phyloP scores from a whole-genome alignment of 92 coral and sea anemone genomes.

The Porites rus region DNA sequence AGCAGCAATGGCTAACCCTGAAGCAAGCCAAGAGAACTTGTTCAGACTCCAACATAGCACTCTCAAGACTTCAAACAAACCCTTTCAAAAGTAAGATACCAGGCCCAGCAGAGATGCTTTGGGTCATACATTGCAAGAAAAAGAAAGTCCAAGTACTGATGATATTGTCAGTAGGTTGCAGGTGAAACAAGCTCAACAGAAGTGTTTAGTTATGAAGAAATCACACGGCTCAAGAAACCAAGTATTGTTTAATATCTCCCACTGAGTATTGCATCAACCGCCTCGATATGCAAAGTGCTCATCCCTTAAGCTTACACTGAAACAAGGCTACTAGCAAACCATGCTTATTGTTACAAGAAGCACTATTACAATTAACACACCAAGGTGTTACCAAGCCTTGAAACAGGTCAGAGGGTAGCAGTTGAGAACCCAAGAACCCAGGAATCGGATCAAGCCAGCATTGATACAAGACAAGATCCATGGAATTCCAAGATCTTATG shows the following conservation, averaged over 20 bases:
- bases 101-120: slow-evolving; percentile 43
- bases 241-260: too few relatives aligned
- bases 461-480: too few relatives aligned
- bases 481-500: too few relatives aligned
- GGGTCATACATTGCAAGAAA: slow-evolving; percentile 23
- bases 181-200: slow-evolving; percentile 54
- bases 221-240: too few relatives aligned
- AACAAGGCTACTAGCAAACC: too few relatives aligned
- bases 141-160: slow-evolving; percentile 23
- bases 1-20: not conserved
- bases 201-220: too few relatives aligned
- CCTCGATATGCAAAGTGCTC: too few relatives aligned
- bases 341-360: too few relatives aligned
- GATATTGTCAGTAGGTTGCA: slow-evolving; percentile 37
- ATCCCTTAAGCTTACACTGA: too few relatives aligned
- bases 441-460: slow-evolving; percentile 53
- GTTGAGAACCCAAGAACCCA: slow-evolving; percentile 44
- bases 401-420: slow-evolving; percentile 34
- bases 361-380: slow-evolving; percentile 46
- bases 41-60: slow-evolving; percentile 45
- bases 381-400: slow-evolving; percentile 45
- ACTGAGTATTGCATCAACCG: too few relatives aligned
- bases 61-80: slow-evolving; percentile 30
- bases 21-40: slow-evolving; percentile 35
- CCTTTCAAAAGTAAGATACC: slow-evolving; percentile 34